Evolutionary conservation across 1,140 invertebrate species (phyloP), one percentile per base, ranked within the genome.

Genomic region (Bombus haemorrhoidalis): DNA sequence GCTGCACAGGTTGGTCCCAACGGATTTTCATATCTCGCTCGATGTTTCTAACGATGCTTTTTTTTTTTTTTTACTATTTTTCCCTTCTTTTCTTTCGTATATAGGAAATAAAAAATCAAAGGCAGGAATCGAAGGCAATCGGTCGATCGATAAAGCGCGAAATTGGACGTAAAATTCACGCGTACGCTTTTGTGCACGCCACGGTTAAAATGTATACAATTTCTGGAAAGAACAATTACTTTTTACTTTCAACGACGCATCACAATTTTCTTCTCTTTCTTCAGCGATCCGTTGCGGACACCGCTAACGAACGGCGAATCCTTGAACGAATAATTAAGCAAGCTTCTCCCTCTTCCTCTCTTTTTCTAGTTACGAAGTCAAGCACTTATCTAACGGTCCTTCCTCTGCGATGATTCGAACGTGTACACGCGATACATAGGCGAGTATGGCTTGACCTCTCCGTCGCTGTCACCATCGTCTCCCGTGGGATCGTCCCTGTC

Each of bases 391-490:
- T 76, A 47, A 39, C 37, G 69, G 22, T n/a, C 53, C 13, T 76
- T 75, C 18, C 47, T 79, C 39, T n/a, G 41, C 3, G 73, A 85
- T 41, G 81, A 86, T 34, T 85, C 57, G 72, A 94, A 94, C 41
- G 88, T 91, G 78, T 94, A 94, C 28, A 94, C 91, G 15, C 93
- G 92, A 81, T 94, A 94, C 92, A 92, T 89, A 2, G 93, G 93
- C 25, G 89, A 91, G 78, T 91, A 94, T 1, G 88, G 87, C 28
- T 88, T 84, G 32, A 87, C 83, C 74, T 91, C 88, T 34, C 87
- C 89, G 41, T 92, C 92, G 79, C 88, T 90, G 66, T 91, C 91
- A 5, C 83, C 91, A 15, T 93, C 92, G 39, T 92, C 89, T 34
- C 92, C 92, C 22, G 91, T 91, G 39, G 93, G 92, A 91, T 94